phyloP scores from a whole-genome alignment of 1,140 invertebrate species.

The Bombus turneri region DNA sequence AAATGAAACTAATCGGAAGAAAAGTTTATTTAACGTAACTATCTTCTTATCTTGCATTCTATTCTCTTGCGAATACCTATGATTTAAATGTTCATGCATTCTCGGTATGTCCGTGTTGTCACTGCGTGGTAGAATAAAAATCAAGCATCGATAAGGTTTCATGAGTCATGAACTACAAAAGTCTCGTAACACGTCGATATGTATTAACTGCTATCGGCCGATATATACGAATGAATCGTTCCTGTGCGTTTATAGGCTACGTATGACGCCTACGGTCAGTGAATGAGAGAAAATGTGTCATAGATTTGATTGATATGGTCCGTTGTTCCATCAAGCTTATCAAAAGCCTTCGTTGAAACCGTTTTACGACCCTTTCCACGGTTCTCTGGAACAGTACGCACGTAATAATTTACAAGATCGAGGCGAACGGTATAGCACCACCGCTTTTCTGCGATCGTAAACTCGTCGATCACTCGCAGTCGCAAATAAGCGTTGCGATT shows the following conservation, averaged over 20 bases:
- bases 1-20: not conserved
- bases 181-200: slow-evolving; percentile 15
- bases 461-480: not conserved
- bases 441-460: slow-evolving; percentile 22
- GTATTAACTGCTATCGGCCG: not conserved
- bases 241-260: not conserved
- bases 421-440: not conserved
- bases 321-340: slow-evolving; percentile 21
- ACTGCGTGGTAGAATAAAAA: slow-evolving; percentile 5
- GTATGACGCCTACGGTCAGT: slow-evolving; percentile 20
- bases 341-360: not conserved
- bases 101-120: slow-evolving; percentile 8
- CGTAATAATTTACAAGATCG: slow-evolving; percentile 18
- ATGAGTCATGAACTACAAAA: slow-evolving; percentile 49
- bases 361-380: slow-evolving; percentile 12
- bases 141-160: slow-evolving; percentile 31
- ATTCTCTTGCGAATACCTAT: not conserved
- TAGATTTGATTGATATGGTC: slow-evolving; percentile 19
- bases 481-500: slow-evolving; percentile 4
- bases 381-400: not conserved
- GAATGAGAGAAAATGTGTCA: slow-evolving; percentile 25
- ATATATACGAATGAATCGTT: slow-evolving; percentile 10
- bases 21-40: not conserved
- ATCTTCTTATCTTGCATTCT: not conserved
- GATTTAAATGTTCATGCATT: slow-evolving; percentile 8